Percentiles rank a stretch among this genome's conserved stretches.
Evolutionary conservation across 1,140 invertebrate genomes (phyloP).

Genomic region (Drosophila ambigua): DNA sequence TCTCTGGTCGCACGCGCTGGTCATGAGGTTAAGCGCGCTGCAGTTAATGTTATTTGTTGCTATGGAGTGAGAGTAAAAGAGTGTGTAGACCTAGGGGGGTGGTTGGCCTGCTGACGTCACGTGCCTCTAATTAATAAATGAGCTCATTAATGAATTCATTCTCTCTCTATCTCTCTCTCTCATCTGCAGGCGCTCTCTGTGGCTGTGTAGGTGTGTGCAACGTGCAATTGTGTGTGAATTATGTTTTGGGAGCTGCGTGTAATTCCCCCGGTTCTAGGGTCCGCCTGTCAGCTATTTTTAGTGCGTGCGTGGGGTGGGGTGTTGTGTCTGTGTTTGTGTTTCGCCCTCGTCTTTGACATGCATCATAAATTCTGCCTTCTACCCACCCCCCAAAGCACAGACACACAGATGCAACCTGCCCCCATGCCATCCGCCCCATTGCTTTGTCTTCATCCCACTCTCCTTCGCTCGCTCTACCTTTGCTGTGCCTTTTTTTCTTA

Average conservation of each 20-base stretch:
- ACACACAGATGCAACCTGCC: conserved; percentile 31
- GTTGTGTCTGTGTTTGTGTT: conserved; percentile 9
- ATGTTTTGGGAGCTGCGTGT: no score
- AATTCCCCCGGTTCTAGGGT: conserved; percentile 18
- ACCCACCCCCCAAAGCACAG: neutral
- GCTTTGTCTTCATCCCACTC: no score
- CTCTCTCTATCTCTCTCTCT: neutral
- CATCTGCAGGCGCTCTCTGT: neutral
- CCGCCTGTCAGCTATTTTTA: conserved; percentile 48
- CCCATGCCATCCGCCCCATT: neutral
- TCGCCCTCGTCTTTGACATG: conserved; percentile 28
- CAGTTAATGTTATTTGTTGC: conserved; percentile 5
- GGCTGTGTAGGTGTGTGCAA: neutral
- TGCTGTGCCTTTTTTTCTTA: conserved; percentile 14
- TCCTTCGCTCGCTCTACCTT: neutral
- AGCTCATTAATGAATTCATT: conserved; percentile 63
- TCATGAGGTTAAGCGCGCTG: conserved; percentile 40
- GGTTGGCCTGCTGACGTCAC: conserved; percentile 55
- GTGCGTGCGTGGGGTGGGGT: conserved; percentile 26
- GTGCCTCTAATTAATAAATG: conserved; percentile 75
- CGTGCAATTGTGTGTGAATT: neutral
- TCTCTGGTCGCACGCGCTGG: conserved; percentile 59
- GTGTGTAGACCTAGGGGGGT: neutral
- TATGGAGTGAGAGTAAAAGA: no score
- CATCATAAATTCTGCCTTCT: conserved; percentile 34